These are phyloP conservation scores for Melieria picta DNA, from an alignment of 2,888 invertebrate species.

Conservation along the genomic window DNA sequence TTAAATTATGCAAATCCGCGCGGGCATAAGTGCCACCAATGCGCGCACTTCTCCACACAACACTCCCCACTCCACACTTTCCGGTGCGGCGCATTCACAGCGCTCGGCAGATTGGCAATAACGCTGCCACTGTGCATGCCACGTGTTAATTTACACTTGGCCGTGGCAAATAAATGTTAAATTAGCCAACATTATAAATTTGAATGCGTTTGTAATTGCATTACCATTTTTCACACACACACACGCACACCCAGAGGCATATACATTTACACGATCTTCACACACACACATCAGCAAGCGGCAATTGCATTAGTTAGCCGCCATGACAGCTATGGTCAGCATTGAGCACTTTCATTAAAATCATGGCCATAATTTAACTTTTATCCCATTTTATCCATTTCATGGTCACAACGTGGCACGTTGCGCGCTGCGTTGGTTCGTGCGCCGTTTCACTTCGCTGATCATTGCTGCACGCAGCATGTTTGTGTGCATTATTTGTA, in stretches of 20 bases:
- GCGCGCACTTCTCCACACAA: neutral
- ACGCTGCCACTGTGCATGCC: conserved; percentile 12
- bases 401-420: conserved; percentile 15
- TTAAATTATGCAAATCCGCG: conserved; percentile 29
- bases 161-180: conserved; percentile 31
- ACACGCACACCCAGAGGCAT: neutral
- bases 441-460: neutral
- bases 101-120: neutral
- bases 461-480: neutral
- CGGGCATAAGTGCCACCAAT: neutral
- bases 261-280: neutral
- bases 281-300: neutral
- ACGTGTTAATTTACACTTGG: conserved; percentile 31
- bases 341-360: conserved; percentile 24
- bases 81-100: neutral
- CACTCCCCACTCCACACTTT: too few relatives aligned
- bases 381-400: conserved; percentile 20
- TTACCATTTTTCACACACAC: conserved; percentile 23
- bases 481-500: too few relatives aligned
- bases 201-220: conserved; percentile 30
- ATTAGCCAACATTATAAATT: conserved; percentile 34
- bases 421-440: neutral
- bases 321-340: neutral
- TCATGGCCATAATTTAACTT: conserved; percentile 31
- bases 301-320: conserved; percentile 19